These are phyloP conservation scores for Vulpes vulpes DNA, from an alignment of 2,113 vertebrate genomes.

Conservation along the genomic window DNA sequence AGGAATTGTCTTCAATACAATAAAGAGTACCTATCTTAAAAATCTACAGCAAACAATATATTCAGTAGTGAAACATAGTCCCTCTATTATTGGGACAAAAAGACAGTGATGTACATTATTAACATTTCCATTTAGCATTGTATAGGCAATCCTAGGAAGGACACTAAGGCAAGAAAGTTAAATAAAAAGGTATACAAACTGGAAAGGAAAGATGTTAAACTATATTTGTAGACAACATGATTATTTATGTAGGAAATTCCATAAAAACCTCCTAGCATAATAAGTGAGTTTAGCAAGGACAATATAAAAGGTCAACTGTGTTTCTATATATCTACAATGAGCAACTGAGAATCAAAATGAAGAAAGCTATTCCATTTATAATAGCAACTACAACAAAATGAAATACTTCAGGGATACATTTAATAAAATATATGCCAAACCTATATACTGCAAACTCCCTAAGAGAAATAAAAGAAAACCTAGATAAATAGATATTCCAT, in stretches of 20 bases:
- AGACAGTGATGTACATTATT: neutral
- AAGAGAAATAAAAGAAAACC: neutral
- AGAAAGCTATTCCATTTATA: neutral
- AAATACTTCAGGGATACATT: neutral
- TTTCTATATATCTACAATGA: neutral
- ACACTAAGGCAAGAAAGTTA: neutral
- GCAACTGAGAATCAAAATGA: neutral
- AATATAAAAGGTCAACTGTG: neutral
- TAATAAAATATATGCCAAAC: neutral
- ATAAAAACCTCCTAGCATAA: conserved; percentile 1
- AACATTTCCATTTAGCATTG: neutral
- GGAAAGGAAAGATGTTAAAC: neutral
- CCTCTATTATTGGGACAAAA: neutral
- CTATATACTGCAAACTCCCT: neutral
- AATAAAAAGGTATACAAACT: neutral
- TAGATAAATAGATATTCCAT: neutral
- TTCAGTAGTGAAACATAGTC: neutral
- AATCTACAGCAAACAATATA: neutral
- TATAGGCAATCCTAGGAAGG: neutral
- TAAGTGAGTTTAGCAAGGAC: neutral
- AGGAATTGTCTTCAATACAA: neutral
- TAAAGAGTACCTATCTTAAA: neutral
- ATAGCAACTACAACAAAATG: neutral
- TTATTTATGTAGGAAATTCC: neutral
- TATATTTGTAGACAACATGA: neutral